These are phyloP conservation scores for Coleophora flavipennella DNA, from an alignment of 2,888 invertebrate species.

Conservation along the genomic window DNA sequence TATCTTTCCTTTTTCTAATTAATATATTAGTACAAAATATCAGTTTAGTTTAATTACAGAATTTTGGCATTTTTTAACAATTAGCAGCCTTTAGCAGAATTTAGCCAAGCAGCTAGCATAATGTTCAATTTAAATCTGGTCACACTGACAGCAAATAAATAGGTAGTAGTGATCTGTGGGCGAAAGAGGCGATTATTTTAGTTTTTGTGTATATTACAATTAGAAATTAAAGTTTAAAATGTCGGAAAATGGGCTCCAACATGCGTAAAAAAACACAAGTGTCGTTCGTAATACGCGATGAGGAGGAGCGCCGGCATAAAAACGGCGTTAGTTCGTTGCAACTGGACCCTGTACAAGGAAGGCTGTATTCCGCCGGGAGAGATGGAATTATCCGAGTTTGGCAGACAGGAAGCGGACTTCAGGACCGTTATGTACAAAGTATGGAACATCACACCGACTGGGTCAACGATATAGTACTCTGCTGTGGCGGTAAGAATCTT, in stretches of 20 bases:
- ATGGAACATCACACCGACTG: slow-evolving; percentile 99
- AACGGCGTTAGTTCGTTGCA: slow-evolving; percentile 97
- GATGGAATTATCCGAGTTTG: slow-evolving; percentile 98
- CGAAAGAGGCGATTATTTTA: too few relatives aligned
- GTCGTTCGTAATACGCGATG: slow-evolving; percentile 97
- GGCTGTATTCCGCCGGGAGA: slow-evolving; percentile 95
- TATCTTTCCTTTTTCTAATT: too few relatives aligned
- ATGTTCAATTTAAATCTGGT: too few relatives aligned
- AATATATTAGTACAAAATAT: too few relatives aligned
- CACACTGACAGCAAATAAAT: too few relatives aligned
- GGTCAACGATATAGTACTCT: slow-evolving; percentile 99
- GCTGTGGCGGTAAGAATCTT: slow-evolving; percentile 96
- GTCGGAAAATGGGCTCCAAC: slow-evolving; percentile 67
- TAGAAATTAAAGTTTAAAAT: slow-evolving; percentile 32
- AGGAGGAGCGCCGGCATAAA: slow-evolving; percentile 93
- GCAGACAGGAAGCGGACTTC: slow-evolving; percentile 76
- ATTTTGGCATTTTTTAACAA: too few relatives aligned
- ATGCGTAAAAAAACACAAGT: slow-evolving; percentile 82
- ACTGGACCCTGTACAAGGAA: slow-evolving; percentile 87
- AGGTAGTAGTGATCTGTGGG: too few relatives aligned
- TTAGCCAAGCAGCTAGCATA: too few relatives aligned
- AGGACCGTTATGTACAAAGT: slow-evolving; percentile 85
- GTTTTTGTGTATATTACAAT: too few relatives aligned
- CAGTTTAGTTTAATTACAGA: too few relatives aligned
- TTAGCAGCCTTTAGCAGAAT: too few relatives aligned